Percentiles rank a stretch among this genome's conserved stretches.
These are phyloP conservation scores for Erethizon dorsatum DNA, from an alignment of 2,797 vertebrate species.

Conservation along the genomic window DNA sequence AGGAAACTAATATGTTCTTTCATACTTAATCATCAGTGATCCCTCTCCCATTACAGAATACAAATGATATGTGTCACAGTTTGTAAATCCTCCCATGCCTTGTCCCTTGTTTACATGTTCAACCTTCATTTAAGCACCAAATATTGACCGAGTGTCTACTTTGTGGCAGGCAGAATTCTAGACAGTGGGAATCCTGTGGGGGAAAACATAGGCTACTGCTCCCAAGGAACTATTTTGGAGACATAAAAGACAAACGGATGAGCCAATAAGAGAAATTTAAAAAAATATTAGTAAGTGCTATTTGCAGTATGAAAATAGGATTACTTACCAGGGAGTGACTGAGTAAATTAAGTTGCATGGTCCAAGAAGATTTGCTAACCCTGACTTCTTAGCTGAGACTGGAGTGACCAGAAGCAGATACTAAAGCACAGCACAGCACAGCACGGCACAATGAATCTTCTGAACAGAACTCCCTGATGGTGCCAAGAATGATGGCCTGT, in stretches of 20 bases:
- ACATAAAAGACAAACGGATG: neutral
- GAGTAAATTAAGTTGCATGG: neutral
- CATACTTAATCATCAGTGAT: neutral
- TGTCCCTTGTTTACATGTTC: neutral
- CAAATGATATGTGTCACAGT: neutral
- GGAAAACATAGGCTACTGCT: neutral
- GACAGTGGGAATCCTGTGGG: neutral
- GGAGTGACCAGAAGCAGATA: neutral
- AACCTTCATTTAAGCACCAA: neutral
- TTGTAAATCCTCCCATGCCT: neutral
- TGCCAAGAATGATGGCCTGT: neutral
- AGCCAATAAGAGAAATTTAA: neutral
- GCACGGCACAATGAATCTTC: accelerated
- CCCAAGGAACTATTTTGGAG: neutral
- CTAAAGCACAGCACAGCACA: neutral
- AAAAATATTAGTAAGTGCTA: neutral
- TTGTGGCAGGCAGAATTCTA: neutral
- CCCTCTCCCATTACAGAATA: neutral
- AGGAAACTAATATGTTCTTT: neutral
- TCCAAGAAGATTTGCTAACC: neutral
- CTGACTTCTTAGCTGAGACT: neutral
- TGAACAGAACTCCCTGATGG: neutral
- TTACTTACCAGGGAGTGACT: neutral
- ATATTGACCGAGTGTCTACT: neutral
- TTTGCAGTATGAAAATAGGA: neutral